Evolutionary conservation across 2,797 vertebrate genomes (phyloP).

Genomic region (Borostomias antarcticus): DNA sequence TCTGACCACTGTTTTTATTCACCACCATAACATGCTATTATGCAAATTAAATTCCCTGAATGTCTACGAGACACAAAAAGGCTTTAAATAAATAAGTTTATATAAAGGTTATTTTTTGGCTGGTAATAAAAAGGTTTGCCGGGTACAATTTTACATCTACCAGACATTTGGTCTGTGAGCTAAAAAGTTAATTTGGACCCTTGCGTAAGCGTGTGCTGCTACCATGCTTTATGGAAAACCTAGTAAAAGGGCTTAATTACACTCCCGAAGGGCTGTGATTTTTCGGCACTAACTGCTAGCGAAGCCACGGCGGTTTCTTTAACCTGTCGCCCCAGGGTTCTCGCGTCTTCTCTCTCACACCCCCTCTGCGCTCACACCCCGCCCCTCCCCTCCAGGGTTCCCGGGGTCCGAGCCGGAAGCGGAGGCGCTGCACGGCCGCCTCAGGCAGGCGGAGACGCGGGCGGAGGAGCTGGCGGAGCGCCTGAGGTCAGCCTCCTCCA

Average conservation of each 20-base stretch:
- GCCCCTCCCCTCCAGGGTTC: conserved; percentile 63
- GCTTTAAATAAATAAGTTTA: too few species aligned
- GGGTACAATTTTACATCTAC: too few species aligned
- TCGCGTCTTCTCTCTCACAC: neutral
- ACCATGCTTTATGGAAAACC: neutral
- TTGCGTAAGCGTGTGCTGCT: too few species aligned
- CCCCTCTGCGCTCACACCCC: neutral
- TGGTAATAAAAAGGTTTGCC: too few species aligned
- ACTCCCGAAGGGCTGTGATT: conserved; percentile 13
- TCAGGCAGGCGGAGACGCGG: conserved; percentile 85
- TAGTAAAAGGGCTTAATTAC: conserved; percentile 29
- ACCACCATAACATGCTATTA: too few species aligned
- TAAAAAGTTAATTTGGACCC: too few species aligned
- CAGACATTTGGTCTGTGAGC: too few species aligned
- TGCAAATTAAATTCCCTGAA: too few species aligned
- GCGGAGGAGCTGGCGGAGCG: conserved; percentile 85
- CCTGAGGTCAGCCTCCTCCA: conserved; percentile 80
- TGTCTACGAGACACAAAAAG: too few species aligned
- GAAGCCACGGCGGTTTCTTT: conserved; percentile 18
- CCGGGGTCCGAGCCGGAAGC: conserved; percentile 75
- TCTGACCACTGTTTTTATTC: too few species aligned
- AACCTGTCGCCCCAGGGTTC: neutral
- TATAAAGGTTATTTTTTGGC: too few species aligned
- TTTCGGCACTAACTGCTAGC: conserved; percentile 16
- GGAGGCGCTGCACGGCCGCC: conserved; percentile 82